Evolutionary conservation across 2,113 vertebrate genomes (phyloP), one percentile per base, ranked within the genome.

Genomic region (Zingel zingel): DNA sequence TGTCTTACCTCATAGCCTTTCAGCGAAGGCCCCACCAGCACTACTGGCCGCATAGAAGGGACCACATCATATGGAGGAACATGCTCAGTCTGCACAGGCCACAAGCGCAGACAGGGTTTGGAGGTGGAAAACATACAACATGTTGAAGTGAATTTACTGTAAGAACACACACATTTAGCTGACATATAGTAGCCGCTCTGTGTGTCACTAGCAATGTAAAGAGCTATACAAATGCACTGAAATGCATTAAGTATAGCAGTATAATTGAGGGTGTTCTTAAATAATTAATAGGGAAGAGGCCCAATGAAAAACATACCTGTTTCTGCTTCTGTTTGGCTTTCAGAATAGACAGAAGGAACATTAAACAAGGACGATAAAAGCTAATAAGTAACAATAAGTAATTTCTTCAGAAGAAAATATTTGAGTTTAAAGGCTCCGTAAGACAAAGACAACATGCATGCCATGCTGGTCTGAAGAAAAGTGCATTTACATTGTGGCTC

Each of bases 241-340:
- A 23, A 45, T 73, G 16, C 36, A 51, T 51, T 11, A 21, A n/a
- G 8, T 68, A 18, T 50, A 23, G 39, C 36, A 50, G 47, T 18
- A 73, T 50, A 33, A n/a, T 27, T 66, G 1, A 48, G 4, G 11
- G 18, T 74, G 70, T 36, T 66, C 6, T 63, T 72, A 11, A 39
- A 54, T 48, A 30, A 65, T 72, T 23, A 75, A 54, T 69, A 63
- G 75, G 30, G 75, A 71, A 62, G 53, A 65, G 67, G n/a, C 64
- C 43, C 30, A 43, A 11, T 45, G 25, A 50, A 10, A 66, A 77
- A 93, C 95, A 43, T 91, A 96, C 95, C 95, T 96, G 95, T 64
- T 96, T 96, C 89, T 94, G 95, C 95, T 96, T 96, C 95, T 95
- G 95, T 94, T 96, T 96, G 82, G 95, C 95, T 96, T 95, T 93